phyloP scores from a whole-genome alignment of 2,797 vertebrate genomes.

The Percopsis omiscomaycus region DNA sequence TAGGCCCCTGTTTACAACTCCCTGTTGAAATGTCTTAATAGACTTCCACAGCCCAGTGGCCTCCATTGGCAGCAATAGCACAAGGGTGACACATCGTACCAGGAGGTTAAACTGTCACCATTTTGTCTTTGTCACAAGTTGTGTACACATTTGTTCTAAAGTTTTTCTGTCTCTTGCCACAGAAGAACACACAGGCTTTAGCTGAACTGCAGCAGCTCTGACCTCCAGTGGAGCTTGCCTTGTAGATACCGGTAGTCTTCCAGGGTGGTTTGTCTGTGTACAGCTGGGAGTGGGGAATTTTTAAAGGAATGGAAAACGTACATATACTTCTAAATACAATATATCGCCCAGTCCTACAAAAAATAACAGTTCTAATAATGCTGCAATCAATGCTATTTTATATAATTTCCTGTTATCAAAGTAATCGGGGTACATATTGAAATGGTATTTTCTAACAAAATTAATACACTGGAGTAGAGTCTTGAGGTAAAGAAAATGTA shows the following conservation, averaged over 20 bases:
- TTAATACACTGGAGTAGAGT: no score
- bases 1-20: conserved; percentile 35
- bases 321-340: no score
- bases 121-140: conserved; percentile 14
- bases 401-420: no score
- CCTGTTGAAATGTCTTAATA: conserved; percentile 12
- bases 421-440: no score
- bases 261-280: no score
- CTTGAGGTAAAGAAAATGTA: no score
- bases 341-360: no score
- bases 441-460: no score
- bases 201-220: neutral
- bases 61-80: conserved; percentile 1
- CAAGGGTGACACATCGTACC: conserved; percentile 7
- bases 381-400: no score
- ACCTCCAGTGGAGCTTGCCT: neutral
- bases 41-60: conserved; percentile 1
- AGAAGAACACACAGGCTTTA: neutral
- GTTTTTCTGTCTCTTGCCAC: neutral
- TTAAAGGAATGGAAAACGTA: no score
- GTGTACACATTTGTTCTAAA: conserved; percentile 15
- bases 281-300: no score
- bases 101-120: conserved; percentile 16
- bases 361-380: no score
- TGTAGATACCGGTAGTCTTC: neutral